Conservation (phyloP, 53 echinoderm and acorn worm genomes). For the Zoroaster sp. region DNA sequence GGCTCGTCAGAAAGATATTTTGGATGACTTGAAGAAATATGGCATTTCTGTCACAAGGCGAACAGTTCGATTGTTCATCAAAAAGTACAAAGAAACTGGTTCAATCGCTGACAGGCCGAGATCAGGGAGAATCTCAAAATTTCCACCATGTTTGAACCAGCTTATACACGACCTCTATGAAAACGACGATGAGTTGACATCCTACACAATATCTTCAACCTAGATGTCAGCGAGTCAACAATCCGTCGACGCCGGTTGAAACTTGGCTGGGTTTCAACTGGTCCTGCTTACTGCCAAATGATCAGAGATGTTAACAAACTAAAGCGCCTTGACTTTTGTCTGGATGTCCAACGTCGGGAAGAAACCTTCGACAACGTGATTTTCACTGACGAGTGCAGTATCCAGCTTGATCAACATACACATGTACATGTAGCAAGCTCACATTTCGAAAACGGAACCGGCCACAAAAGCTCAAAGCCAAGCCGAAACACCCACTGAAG, state of each 20-base stretch:
- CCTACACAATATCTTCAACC: no score
- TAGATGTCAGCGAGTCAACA: no score
- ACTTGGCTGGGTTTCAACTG: no score
- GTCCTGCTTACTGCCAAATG: neutral
- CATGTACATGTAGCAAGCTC: no score
- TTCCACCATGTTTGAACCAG: neutral
- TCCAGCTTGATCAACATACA: neutral
- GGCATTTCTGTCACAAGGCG: neutral
- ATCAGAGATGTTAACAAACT: neutral
- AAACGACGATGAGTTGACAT: no score
- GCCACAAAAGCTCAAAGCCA: conserved; percentile 20
- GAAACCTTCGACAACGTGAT: conserved; percentile 28
- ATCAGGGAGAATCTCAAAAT: neutral
- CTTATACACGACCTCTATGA: neutral
- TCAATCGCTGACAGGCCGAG: neutral
- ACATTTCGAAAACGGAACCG: conserved; percentile 8
- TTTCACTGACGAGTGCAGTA: conserved; percentile 14
- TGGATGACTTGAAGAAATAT: neutral
- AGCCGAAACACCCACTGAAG: conserved; percentile 36
- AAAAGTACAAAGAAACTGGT: neutral
- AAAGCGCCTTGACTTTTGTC: conserved; percentile 10
- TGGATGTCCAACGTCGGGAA: neutral
- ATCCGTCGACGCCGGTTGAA: no score
- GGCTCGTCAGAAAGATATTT: neutral
- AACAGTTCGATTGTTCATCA: neutral